These are phyloP conservation scores for Tenualosa ilisha DNA, from an alignment of 2,797 vertebrate genomes.

Conservation along the genomic window DNA sequence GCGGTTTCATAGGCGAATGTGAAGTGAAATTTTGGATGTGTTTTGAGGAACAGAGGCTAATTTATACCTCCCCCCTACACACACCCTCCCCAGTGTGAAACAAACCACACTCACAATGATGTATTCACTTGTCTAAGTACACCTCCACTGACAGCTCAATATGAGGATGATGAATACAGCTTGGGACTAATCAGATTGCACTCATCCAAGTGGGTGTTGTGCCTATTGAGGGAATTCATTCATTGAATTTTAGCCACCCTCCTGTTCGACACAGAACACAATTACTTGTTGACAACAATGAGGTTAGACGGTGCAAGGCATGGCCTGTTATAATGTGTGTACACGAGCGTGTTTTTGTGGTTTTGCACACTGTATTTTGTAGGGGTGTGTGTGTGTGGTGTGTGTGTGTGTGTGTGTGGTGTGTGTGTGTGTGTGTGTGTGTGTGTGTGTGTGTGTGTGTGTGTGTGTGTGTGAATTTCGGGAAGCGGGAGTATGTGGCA, in stretches of 20 bases:
- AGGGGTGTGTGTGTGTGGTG: too few relatives aligned
- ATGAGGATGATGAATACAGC: background rate
- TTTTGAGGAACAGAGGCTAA: background rate
- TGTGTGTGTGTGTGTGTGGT: conserved; percentile 21
- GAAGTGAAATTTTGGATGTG: background rate
- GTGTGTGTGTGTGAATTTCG: conserved; percentile 13
- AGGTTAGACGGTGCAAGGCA: background rate
- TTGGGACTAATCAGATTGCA: background rate
- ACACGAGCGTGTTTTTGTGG: background rate
- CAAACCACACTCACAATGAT: background rate
- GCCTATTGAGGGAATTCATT: conserved; percentile 10
- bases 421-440: conserved; percentile 29
- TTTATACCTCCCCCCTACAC: background rate
- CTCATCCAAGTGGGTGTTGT: background rate
- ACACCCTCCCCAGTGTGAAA: background rate
- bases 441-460: conserved; percentile 32
- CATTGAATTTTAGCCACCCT: conserved; percentile 5
- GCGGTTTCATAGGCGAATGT: background rate
- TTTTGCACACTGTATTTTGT: background rate
- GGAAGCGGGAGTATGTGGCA: conserved; percentile 32
- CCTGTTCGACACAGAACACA: conserved; percentile 2
- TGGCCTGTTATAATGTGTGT: background rate
- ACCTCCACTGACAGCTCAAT: background rate
- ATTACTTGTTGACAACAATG: conserved; percentile 18
- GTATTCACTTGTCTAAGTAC: background rate